Conservation (phyloP, 2,113 vertebrate genomes). For the Nematolebias whitei region DNA sequence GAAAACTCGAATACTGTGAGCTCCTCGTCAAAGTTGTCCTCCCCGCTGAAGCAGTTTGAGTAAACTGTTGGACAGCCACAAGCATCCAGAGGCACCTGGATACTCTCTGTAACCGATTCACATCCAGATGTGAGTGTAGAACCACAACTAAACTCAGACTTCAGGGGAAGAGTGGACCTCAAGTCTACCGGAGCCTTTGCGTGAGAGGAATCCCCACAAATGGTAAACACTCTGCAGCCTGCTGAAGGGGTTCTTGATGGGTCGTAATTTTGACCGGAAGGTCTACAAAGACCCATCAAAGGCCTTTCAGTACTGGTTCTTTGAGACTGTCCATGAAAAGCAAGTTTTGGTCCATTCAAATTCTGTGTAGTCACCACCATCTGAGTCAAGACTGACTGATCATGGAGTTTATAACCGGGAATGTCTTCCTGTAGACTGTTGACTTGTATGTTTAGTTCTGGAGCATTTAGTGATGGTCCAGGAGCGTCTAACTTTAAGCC, state of each 20-base stretch:
- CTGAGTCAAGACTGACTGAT: conserved; percentile 25
- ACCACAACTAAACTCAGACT: conserved; percentile 65
- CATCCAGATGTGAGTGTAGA: conserved; percentile 67
- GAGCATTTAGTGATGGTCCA: conserved; percentile 41
- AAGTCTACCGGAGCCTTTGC: conserved; percentile 30
- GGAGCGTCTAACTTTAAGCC: conserved; percentile 39
- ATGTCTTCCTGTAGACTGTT: conserved; percentile 10
- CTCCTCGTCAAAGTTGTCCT: conserved; percentile 78
- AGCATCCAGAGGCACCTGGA: conserved; percentile 74
- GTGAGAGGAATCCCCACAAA: conserved; percentile 61
- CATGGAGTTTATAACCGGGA: conserved; percentile 16
- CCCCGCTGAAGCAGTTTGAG: conserved; percentile 85
- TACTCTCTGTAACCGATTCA: conserved; percentile 65
- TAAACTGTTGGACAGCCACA: conserved; percentile 89
- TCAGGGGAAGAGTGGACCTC: conserved; percentile 40
- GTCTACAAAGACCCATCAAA: conserved; percentile 56
- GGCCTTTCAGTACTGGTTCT: conserved; percentile 58
- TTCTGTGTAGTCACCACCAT: conserved; percentile 79
- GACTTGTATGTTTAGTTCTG: conserved; percentile 18
- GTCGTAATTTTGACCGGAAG: conserved; percentile 33
- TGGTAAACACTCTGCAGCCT: conserved; percentile 67
- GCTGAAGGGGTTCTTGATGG: conserved; percentile 30
- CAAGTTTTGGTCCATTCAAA: conserved; percentile 58
- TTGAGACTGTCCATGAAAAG: conserved; percentile 46
- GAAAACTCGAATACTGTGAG: conserved; percentile 75